Evolutionary conservation across 2,888 invertebrate genomes (phyloP).

Genomic region (Lasioglossum calceatum): DNA sequence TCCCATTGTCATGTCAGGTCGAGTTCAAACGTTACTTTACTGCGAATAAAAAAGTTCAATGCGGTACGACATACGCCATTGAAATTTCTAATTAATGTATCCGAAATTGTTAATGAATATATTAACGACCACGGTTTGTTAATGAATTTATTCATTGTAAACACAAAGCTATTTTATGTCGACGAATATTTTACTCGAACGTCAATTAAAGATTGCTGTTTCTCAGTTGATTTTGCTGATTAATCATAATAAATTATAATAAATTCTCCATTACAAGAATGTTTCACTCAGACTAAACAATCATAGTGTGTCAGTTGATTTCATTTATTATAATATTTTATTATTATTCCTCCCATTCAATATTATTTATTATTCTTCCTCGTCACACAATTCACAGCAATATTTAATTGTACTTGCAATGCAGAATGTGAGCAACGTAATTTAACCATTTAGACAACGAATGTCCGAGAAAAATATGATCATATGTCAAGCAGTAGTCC

Average conservation of each 20-base stretch:
- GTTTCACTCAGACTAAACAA: not conserved
- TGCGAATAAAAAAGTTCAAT: not conserved
- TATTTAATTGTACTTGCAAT: not conserved
- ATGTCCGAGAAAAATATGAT: not conserved
- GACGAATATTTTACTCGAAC: not conserved
- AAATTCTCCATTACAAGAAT: not conserved
- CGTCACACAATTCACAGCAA: not conserved
- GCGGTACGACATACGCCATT: too few species aligned
- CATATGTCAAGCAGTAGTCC: not conserved
- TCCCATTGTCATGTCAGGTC: too few species aligned
- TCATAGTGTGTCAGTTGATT: not conserved
- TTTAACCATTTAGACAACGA: not conserved
- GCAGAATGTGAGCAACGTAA: not conserved
- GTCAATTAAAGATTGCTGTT: not conserved
- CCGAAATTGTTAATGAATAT: too few species aligned
- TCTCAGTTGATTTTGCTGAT: not conserved
- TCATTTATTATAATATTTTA: not conserved
- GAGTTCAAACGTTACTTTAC: conserved; percentile 13
- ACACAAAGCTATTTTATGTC: not conserved
- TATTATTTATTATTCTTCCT: not conserved
- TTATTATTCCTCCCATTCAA: too few species aligned
- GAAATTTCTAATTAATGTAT: not conserved
- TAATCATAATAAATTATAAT: not conserved
- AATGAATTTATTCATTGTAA: not conserved
- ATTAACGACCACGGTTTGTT: not conserved